Evolutionary conservation across 2,113 vertebrate genomes (phyloP), one percentile per base, ranked within the genome.

Genomic region (Herpailurus yagouaroundi): DNA sequence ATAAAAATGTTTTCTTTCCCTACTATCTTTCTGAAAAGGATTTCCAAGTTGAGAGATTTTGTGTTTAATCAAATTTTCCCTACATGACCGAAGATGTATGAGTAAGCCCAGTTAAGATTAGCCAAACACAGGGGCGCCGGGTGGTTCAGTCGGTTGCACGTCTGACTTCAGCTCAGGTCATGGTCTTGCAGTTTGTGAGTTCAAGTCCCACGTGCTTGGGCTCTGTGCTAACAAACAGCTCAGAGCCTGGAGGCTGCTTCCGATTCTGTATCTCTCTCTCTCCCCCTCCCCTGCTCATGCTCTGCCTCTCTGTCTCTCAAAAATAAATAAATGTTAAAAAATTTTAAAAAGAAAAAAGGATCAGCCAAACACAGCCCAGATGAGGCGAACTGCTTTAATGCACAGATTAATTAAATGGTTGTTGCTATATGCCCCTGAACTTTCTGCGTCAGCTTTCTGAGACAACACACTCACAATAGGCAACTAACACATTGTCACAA

Each of bases 121-220:
- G 45, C 45, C 45, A 45, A 45, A 45, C 7, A 45, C 45, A 45
- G 7, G 45, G 45, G 7, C 45, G 0, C 7, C 45, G 1, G 45
- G 45, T 8, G 45, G 45, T 0, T 45, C 45, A 45, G 1, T 45
- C 1, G 1, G 45, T 45, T 45, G 45, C 0, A 0, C 45, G 7
- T 45, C 45, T 45, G 45, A 45, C 7, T 8, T 45, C 7, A 45
- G 45, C 45, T 45, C 45, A 45, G 45, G 45, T 45, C 45, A 45
- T 45, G 45, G 45, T 45, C 45, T 45, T 8, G 45, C 45, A 45
- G 45, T 45, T 45, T 0, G 1, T 45, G 45, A 45, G 45, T 8
- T 8, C 7, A 45, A 45, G 45, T 1, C 45, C 45, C 45, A 1
- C 7, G 45, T 8, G n/a, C n/a, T n/a, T 45, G 45, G 45, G 45